Conservation (phyloP, 2,888 invertebrate species). For the Caenorhabditis imperialis region DNA sequence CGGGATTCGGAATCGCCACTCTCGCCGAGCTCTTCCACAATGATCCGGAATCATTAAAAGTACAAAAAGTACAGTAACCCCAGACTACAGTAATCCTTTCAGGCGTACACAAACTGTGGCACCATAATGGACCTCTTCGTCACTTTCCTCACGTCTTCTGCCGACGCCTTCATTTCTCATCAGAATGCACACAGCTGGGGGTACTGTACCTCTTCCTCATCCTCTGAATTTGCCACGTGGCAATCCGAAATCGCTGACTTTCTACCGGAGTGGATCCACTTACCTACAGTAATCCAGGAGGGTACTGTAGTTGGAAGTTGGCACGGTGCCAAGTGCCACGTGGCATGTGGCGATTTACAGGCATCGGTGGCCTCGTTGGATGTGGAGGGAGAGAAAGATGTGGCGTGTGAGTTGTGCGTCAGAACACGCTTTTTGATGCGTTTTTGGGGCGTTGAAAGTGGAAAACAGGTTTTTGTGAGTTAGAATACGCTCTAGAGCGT, state of each 20-base stretch:
- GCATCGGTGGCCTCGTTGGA: constrained; percentile 55
- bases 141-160: constrained; percentile 10
- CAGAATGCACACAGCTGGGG: constrained; percentile 60
- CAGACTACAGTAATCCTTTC: constrained; percentile 9
- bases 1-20: constrained; percentile 54
- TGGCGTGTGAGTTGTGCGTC: constrained; percentile 59
- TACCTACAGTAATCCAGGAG: constrained; percentile 30
- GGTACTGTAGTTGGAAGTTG: constrained; percentile 6
- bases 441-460: no score
- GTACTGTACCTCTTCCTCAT: constrained; percentile 48
- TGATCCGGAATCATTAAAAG: constrained; percentile 7
- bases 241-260: not conserved
- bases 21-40: constrained; percentile 17
- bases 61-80: no score
- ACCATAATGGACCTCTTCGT: constrained; percentile 60
- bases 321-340: constrained; percentile 32
- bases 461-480: no score
- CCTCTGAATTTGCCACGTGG: constrained; percentile 14
- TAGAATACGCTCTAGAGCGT: no score
- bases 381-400: constrained; percentile 16
- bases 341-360: constrained; percentile 58
- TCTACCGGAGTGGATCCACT: constrained; percentile 16
- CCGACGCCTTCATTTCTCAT: constrained; percentile 24
- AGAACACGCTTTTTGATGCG: no score
- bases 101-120: constrained; percentile 49